phyloP scores from a whole-genome alignment of 2,113 vertebrate species.

The Helogale parvula region DNA sequence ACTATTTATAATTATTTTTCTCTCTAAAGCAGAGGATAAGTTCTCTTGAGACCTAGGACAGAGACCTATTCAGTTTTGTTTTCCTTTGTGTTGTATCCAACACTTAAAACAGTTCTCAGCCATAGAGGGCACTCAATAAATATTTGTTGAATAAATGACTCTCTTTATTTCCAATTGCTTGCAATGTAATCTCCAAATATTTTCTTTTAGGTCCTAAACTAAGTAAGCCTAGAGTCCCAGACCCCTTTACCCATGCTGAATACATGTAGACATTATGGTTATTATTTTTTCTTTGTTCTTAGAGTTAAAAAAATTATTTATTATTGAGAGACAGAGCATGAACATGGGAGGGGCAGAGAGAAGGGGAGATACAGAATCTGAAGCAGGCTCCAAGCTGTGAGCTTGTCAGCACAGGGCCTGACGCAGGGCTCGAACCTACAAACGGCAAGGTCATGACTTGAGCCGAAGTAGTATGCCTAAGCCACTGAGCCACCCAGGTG shows the following conservation, averaged over 20 bases:
- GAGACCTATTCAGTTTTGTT: background rate
- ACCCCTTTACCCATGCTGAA: background rate
- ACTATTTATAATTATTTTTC: background rate
- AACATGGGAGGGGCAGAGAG: too few species aligned
- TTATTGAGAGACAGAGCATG: too few species aligned
- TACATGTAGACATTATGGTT: background rate
- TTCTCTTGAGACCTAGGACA: background rate
- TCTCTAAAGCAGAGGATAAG: background rate
- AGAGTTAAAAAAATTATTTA: too few species aligned
- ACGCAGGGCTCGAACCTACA: too few species aligned
- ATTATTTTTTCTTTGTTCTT: too few species aligned
- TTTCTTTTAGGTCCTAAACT: background rate
- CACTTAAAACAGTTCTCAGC: background rate
- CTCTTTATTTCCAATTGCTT: background rate
- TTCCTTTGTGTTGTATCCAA: background rate
- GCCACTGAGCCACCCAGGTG: too few species aligned
- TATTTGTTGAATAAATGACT: constrained; percentile 1
- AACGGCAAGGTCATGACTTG: too few species aligned
- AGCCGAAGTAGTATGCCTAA: too few species aligned
- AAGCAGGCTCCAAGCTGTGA: too few species aligned
- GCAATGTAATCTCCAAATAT: background rate
- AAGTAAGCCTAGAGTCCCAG: background rate
- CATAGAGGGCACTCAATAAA: background rate
- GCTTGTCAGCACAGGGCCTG: too few species aligned
- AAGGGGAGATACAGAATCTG: too few species aligned